These are phyloP conservation scores for Arvicanthis niloticus DNA, from an alignment of 2,113 vertebrate species.

Conservation along the genomic window DNA sequence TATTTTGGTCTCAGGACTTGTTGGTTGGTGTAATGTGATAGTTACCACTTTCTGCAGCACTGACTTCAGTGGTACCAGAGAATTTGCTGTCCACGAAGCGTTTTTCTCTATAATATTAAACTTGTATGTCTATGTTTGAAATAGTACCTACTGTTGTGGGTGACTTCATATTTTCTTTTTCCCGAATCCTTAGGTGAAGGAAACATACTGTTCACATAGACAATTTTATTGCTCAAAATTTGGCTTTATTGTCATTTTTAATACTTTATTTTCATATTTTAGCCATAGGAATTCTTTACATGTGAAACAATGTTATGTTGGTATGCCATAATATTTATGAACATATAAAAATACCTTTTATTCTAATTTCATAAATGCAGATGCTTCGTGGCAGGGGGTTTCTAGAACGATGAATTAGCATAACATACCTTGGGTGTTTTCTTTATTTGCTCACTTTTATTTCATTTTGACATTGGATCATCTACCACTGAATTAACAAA, in stretches of 20 bases:
- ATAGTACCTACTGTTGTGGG: neutral
- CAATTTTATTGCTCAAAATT: neutral
- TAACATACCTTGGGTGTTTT: conserved; percentile 38
- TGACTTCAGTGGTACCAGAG: conserved; percentile 49
- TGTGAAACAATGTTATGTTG: neutral
- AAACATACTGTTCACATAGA: neutral
- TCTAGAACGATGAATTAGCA: conserved; percentile 12
- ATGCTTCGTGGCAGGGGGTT: conserved; percentile 18
- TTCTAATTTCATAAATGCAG: neutral
- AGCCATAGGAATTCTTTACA: neutral
- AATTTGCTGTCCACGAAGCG: neutral
- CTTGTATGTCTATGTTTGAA: conserved; percentile 43
- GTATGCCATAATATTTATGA: conserved; percentile 30
- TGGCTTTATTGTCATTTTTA: conserved; percentile 40
- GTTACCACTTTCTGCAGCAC: conserved; percentile 79
- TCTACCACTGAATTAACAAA: conserved; percentile 34
- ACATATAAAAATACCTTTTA: conserved; percentile 36
- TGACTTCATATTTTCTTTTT: conserved; percentile 50
- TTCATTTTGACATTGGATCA: neutral
- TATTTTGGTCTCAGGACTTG: conserved; percentile 79
- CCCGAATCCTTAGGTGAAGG: conserved; percentile 20
- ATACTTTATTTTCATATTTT: conserved; percentile 31
- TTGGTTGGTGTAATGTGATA: conserved; percentile 82
- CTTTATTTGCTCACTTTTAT: conserved; percentile 45
- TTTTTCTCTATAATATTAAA: conserved; percentile 48